Percentiles rank a stretch among this genome's conserved stretches.
These are phyloP conservation scores for Thaleichthys pacificus DNA, from an alignment of 2,797 vertebrate genomes.

Conservation along the genomic window DNA sequence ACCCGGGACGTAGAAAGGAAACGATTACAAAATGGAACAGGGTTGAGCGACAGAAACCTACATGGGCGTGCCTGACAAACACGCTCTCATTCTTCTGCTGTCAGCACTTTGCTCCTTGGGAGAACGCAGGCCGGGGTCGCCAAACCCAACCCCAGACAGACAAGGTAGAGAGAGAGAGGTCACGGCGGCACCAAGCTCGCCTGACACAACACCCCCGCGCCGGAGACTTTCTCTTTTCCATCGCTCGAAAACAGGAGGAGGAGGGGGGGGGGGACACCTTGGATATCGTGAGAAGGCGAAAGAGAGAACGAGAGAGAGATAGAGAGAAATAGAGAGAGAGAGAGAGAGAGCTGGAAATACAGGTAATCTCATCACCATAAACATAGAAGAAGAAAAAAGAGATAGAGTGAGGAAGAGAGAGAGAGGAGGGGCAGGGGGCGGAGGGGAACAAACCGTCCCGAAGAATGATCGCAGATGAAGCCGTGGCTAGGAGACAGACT, in stretches of 20 bases:
- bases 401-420: background rate
- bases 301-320: too few species aligned
- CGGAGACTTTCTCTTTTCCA: constrained; percentile 1
- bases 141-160: constrained; percentile 50
- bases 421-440: too few species aligned
- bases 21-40: constrained; percentile 89
- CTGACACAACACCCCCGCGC: constrained; percentile 36
- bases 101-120: constrained; percentile 75
- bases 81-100: constrained; percentile 74
- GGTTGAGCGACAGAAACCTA: constrained; percentile 85
- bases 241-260: constrained; percentile 7
- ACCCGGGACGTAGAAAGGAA: constrained; percentile 63
- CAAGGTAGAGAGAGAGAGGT: constrained; percentile 52
- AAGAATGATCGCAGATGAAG: constrained; percentile 7
- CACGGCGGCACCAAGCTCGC: constrained; percentile 24
- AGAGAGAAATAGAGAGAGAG: background rate
- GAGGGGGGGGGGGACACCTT: background rate
- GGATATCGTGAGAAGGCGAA: background rate
- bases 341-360: background rate
- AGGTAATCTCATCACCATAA: constrained; percentile 2
- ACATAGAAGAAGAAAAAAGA: background rate
- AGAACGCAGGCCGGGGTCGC: constrained; percentile 59
- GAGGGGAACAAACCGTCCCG: background rate
- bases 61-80: constrained; percentile 83
- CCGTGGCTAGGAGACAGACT: background rate